Conservation (phyloP, 2,113 vertebrate species). For the Tachuris rubrigastra region DNA sequence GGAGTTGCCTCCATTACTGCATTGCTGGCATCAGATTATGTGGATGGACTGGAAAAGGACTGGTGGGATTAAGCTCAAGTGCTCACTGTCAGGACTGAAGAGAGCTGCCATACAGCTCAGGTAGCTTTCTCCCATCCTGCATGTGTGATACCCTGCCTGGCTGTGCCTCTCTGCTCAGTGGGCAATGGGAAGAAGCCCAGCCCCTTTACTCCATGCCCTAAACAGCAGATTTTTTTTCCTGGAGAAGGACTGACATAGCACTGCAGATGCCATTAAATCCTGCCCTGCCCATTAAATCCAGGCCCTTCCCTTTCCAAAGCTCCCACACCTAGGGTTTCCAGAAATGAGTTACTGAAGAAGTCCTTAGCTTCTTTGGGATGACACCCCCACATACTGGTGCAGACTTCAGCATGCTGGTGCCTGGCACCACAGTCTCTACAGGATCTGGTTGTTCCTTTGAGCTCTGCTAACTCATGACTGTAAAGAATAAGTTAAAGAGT, state of each 20-base stretch:
- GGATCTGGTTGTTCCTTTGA: not conserved
- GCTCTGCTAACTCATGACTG: not conserved
- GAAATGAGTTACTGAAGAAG: not conserved
- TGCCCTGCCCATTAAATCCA: too few relatives aligned
- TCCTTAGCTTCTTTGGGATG: not conserved
- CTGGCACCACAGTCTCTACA: not conserved
- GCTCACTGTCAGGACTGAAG: not conserved
- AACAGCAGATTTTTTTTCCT: not conserved
- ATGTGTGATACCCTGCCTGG: not conserved
- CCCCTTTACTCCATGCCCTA: fast-evolving
- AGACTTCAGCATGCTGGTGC: not conserved
- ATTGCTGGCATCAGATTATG: not conserved
- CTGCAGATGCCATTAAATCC: not conserved
- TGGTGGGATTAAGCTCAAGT: not conserved
- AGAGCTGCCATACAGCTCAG: not conserved
- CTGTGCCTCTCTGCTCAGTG: not conserved
- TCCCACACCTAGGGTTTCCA: not conserved
- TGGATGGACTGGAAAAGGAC: not conserved
- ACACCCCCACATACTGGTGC: not conserved
- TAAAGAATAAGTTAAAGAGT: not conserved
- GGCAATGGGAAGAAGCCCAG: not conserved
- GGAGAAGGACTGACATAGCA: not conserved
- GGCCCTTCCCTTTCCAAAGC: not conserved
- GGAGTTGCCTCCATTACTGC: not conserved
- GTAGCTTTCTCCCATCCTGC: not conserved